Evolutionary conservation across 2,113 vertebrate species (phyloP).

Genomic region (Ia io): DNA sequence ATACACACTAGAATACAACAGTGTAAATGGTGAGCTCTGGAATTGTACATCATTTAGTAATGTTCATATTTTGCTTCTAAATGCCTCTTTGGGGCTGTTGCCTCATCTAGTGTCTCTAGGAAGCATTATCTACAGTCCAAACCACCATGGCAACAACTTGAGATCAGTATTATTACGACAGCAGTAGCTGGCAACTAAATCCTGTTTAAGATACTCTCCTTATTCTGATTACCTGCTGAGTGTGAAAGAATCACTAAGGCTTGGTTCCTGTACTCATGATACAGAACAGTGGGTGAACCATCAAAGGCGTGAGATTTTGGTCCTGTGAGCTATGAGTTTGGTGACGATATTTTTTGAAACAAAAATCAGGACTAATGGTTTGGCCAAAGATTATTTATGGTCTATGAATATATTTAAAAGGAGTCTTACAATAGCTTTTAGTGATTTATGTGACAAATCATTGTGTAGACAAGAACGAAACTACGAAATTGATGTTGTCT

Average conservation of each 20-base stretch:
- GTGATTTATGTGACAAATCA: slow-evolving; percentile 44
- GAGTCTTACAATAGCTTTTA: slow-evolving; percentile 8
- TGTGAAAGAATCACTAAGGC: not conserved
- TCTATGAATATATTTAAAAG: slow-evolving; percentile 30
- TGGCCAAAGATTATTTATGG: slow-evolving; percentile 9
- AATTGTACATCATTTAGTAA: not conserved
- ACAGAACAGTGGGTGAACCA: not conserved
- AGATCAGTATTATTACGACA: not conserved
- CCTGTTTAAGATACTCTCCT: not conserved
- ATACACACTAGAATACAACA: not conserved
- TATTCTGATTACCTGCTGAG: not conserved
- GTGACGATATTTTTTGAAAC: slow-evolving; percentile 21
- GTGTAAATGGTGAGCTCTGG: not conserved
- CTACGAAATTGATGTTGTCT: not conserved
- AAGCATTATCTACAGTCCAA: not conserved
- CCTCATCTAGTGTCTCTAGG: not conserved
- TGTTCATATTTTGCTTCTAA: not conserved
- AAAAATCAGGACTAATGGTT: slow-evolving; percentile 15
- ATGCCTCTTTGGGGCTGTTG: not conserved
- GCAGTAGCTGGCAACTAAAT: not conserved
- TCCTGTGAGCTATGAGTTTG: not conserved
- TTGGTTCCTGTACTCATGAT: not conserved
- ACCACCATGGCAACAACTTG: not conserved
- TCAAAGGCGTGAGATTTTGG: not conserved
- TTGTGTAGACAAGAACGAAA: slow-evolving; percentile 35